Base-by-base conservation (phyloP, 1,140 invertebrate genomes). In the Listronotus bonariensis region DNA sequence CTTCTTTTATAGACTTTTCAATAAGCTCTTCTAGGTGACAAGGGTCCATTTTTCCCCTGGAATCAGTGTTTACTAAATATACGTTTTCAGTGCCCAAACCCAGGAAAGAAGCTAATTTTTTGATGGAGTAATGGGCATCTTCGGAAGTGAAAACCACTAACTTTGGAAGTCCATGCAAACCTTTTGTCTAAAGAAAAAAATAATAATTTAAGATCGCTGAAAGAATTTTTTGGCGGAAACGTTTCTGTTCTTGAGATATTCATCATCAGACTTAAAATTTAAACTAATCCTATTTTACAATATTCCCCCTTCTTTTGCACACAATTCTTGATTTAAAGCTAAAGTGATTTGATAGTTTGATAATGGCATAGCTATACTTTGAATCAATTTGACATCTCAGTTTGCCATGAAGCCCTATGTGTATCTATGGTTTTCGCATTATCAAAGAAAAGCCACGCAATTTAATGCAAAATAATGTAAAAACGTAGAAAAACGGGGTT, bases 111-210 rank as follows among this genome's bases (percentile, higher is more conserved):
- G 92, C 87, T 65, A 92, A 80, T 74, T 95, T 96, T 70, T 92
- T 90, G 6, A 97, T 87, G 0, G 96, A 98, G 77, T 98, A 99
- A 79, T 99, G 97, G 12, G 94, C 91, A 80, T 98, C 90, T 74
- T 91, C 89, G 0, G 92, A 95, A 0, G 92, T 92, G 74, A 92
- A 93, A 0, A 93, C 74, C 0, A 93, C 87, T 40, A 94, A 74
- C 31, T 86, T 83, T 9, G 87, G 86, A 3, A 87, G 77, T 11
- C 84, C 83, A 65, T 85, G 84, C 3, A 92, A 80, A 0, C 92
- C 91, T 74, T 85, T 84, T 67, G 80, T 86, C 86, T 93, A 82
- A 41, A 52, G 31, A 1, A 57, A 45, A 43, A n/a, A n/a, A n/a
- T n/a, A n/a, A n/a, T n/a, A n/a, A n/a, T n/a, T n/a, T n/a, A n/a